phyloP scores from a whole-genome alignment of 2,797 vertebrate species.

The Chaetophractus vellerosus region DNA sequence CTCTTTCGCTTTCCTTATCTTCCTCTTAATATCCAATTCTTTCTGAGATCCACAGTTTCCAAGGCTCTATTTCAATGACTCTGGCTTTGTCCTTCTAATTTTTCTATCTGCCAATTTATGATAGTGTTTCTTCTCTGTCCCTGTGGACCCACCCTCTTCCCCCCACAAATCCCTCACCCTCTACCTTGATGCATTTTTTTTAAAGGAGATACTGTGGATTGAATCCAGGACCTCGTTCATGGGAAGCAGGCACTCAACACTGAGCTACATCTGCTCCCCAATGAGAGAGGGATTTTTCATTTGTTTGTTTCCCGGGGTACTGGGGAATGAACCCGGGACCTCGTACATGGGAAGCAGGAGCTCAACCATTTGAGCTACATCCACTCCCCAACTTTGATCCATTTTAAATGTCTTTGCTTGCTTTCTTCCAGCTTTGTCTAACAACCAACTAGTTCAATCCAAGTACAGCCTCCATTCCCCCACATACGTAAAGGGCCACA shows the following conservation, averaged over 20 bases:
- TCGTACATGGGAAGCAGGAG: too few species aligned
- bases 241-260: too few species aligned
- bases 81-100: slow-evolving; percentile 25
- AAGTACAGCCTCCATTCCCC: too few species aligned
- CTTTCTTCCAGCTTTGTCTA: not conserved
- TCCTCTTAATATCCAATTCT: slow-evolving; percentile 43
- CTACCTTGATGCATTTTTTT: not conserved
- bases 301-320: too few species aligned
- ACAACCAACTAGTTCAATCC: not conserved
- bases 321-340: too few species aligned
- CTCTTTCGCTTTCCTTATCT: not conserved
- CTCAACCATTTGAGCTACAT: too few species aligned
- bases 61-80: slow-evolving; percentile 44
- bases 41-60: slow-evolving; percentile 34
- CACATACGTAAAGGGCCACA: not conserved
- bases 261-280: too few species aligned
- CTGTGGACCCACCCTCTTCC: rapidly evolving
- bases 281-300: too few species aligned
- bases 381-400: not conserved
- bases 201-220: too few species aligned
- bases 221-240: too few species aligned
- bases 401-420: not conserved
- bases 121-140: not conserved
- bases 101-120: slow-evolving; percentile 3
- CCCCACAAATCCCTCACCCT: not conserved